Base-by-base conservation (phyloP, 2,888 invertebrate genomes). In the Tetramorium bicarinatum region DNA sequence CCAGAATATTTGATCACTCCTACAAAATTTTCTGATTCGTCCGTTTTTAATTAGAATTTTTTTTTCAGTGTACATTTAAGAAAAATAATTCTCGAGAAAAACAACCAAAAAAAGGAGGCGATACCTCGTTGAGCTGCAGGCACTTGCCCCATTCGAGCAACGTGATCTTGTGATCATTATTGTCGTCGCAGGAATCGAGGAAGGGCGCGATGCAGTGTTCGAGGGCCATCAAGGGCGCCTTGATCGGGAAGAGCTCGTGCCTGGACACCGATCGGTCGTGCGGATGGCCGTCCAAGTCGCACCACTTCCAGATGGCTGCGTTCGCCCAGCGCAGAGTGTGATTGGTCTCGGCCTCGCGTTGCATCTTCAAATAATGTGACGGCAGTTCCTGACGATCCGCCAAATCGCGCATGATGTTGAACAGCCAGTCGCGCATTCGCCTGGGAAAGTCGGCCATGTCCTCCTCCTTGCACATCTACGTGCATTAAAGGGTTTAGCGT, bases 141-240 rank as follows among this genome's bases (percentile, higher is more conserved):
- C 98, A 98, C 92, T 96, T 96, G 90, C 98, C 99, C 99, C 99
- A 99, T 95, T 99, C 99, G 90, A 96, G 95, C 88, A 99, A 96
- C 38, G 98, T 97, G 94, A 99, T 98, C 94, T 97, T 97, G 95
- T 99, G 98, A 95, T 99, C 98, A 93, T 97, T 96, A 95, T 99
- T 97, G 52, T 95, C 95, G 95, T 99, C 99, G 95, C 99, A 99
- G 44, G 96, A 96, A 95, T 99, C 97, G 87, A 99, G 96, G 96
- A 99, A 99, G 59, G 99, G 99, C 85, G 98, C 98, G 95, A 99
- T 99, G 96, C 99, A 99, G 95, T 99, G 99, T 95, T 99, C 99
- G 95, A 99, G 96, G 54, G 99, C 97, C 96, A 99, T 97, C 88
- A 99, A 96, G 3, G 99, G 99, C 74, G 99, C 99, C 85, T 98